Evolutionary conservation across 2,888 invertebrate genomes (phyloP).

Genomic region (Encarsia formosa): DNA sequence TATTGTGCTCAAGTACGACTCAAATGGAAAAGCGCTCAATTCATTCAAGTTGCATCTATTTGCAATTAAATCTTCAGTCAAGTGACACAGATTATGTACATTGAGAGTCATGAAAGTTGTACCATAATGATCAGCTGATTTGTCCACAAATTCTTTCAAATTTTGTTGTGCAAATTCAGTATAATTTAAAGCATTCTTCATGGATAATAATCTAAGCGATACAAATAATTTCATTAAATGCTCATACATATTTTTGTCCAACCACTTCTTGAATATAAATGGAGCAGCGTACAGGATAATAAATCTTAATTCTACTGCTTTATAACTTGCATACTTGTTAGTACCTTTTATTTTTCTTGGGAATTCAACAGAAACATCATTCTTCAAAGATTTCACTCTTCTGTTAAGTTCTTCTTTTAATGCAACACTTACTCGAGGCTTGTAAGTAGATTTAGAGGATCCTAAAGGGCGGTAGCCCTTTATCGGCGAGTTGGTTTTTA

Average conservation of each 20-base stretch:
- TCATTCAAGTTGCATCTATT: background rate
- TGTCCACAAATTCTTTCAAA: background rate
- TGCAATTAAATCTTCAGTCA: background rate
- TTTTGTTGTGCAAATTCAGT: background rate
- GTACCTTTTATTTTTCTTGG: background rate
- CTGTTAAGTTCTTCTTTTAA: background rate
- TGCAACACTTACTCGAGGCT: too few species aligned
- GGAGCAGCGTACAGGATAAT: background rate
- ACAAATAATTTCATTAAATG: background rate
- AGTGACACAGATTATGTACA: background rate
- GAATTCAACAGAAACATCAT: background rate
- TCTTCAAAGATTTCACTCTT: background rate
- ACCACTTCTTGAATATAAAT: background rate
- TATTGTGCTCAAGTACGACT: background rate
- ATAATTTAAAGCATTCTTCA: background rate
- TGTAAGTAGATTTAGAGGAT: too few species aligned
- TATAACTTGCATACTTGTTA: background rate
- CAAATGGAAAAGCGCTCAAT: background rate
- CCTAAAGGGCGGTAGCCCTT: too few species aligned
- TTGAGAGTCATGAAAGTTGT: background rate
- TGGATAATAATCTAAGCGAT: background rate
- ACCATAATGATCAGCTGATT: background rate
- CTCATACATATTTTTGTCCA: background rate
- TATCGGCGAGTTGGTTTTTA: too few species aligned
- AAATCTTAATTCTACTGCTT: conserved; percentile 5